Percentiles rank a stretch among this genome's conserved stretches.
These are phyloP conservation scores for Epirrita christyi DNA, from an alignment of 2,888 invertebrate genomes.

Conservation along the genomic window DNA sequence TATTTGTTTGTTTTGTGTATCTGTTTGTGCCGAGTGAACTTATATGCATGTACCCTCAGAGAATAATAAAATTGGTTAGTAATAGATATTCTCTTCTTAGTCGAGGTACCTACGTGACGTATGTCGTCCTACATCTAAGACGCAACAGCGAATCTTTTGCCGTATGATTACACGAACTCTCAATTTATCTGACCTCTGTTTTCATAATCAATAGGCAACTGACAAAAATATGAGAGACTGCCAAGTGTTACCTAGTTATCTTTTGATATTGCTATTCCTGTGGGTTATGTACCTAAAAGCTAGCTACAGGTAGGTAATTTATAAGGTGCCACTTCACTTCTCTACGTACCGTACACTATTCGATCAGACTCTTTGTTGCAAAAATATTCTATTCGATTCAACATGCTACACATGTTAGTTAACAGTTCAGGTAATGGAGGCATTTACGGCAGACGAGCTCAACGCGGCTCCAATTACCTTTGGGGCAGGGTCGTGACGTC, in stretches of 20 bases:
- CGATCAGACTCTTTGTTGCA: neutral
- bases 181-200: constrained; percentile 5
- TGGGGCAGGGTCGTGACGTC: constrained; percentile 9
- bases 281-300: neutral
- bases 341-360: too few species aligned
- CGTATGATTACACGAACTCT: constrained; percentile 5
- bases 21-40: too few species aligned
- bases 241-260: neutral
- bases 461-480: constrained; percentile 27
- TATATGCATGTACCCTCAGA: too few species aligned
- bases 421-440: constrained; percentile 24
- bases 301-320: too few species aligned
- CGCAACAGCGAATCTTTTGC: constrained; percentile 10
- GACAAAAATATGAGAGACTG: neutral
- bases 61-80: too few species aligned
- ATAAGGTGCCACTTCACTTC: too few species aligned
- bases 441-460: constrained; percentile 25
- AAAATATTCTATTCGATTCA: constrained; percentile 14
- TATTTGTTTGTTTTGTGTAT: too few species aligned
- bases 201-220: constrained; percentile 9
- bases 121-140: constrained; percentile 19
- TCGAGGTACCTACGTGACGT: constrained; percentile 23
- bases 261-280: neutral
- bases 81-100: too few species aligned
- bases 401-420: constrained; percentile 19